Conservation (phyloP, 2,113 vertebrate species). For the Hypanus sabinus region DNA sequence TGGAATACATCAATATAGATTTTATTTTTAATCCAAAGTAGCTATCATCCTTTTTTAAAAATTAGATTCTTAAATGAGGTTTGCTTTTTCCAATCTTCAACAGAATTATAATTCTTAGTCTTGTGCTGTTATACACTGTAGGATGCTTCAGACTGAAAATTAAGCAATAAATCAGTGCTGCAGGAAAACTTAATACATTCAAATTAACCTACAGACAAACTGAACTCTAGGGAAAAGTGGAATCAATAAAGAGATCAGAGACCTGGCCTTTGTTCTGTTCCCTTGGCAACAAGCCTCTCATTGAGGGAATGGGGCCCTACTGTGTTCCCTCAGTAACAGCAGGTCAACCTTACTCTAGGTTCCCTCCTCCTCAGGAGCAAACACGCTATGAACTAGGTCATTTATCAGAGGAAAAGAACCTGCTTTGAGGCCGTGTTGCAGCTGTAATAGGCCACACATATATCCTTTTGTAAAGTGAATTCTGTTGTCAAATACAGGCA, state of each 20-base stretch:
- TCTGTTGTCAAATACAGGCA: too few species aligned
- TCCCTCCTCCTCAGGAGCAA: not conserved
- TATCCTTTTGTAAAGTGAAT: not conserved
- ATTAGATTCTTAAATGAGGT: not conserved
- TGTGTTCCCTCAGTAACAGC: not conserved
- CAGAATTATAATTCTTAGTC: not conserved
- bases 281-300: slow-evolving; percentile 1
- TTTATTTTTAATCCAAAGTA: not conserved
- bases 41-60: not conserved
- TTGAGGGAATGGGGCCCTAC: not conserved
- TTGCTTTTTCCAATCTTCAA: not conserved
- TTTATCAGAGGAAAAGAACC: not conserved
- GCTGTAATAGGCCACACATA: not conserved
- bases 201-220: slow-evolving; percentile 2
- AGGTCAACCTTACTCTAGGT: not conserved
- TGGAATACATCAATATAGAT: not conserved
- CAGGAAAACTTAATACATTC: slow-evolving; percentile 2
- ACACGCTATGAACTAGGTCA: not conserved
- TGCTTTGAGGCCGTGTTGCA: not conserved
- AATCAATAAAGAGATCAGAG: slow-evolving; percentile 2
- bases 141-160: not conserved
- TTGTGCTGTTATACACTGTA: not conserved
- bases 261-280: not conserved
- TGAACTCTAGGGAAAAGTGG: not conserved
- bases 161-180: slow-evolving; percentile 21